A percentile compares a stretch with the other conserved stretches of the same genome.
These are phyloP conservation scores for Pygocentrus nattereri DNA, from an alignment of 2,797 vertebrate species.

Conservation along the genomic window DNA sequence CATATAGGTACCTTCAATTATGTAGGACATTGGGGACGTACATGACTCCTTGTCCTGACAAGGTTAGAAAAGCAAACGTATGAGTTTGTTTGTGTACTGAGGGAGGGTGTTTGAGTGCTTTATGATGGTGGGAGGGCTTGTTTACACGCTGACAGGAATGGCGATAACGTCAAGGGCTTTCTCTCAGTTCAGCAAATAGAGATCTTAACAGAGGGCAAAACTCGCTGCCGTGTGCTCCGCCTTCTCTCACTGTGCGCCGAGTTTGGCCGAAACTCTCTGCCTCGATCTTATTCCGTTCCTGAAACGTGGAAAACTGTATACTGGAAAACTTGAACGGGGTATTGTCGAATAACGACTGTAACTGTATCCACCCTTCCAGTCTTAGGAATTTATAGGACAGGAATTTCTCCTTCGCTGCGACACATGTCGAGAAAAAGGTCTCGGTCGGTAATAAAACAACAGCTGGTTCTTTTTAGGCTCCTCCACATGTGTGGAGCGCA, in stretches of 20 bases:
- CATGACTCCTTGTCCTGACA: too few species aligned
- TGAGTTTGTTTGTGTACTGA: not conserved
- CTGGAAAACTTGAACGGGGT: conserved; percentile 12
- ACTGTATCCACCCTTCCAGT: not conserved
- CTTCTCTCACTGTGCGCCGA: not conserved
- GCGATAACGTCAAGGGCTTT: conserved; percentile 45
- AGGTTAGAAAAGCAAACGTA: too few species aligned
- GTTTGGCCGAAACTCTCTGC: not conserved
- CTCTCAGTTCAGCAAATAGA: conserved; percentile 14
- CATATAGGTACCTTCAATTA: too few species aligned
- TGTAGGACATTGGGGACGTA: too few species aligned
- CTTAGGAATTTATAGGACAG: not conserved
- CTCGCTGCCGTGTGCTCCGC: not conserved
- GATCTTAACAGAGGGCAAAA: not conserved
- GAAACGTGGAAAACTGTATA: not conserved
- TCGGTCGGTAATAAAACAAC: not conserved
- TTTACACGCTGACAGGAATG: conserved; percentile 42
- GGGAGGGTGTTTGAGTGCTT: conserved; percentile 25
- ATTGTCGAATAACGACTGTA: conserved; percentile 12
- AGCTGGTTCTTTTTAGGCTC: conserved; percentile 12
- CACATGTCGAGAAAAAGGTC: not conserved
- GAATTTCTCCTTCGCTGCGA: not conserved
- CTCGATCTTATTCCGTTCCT: not conserved
- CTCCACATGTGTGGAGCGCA: conserved; percentile 57
- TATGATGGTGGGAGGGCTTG: conserved; percentile 34